Evolutionary conservation across 2,888 invertebrate species (phyloP).

Genomic region (Meteorus colon): DNA sequence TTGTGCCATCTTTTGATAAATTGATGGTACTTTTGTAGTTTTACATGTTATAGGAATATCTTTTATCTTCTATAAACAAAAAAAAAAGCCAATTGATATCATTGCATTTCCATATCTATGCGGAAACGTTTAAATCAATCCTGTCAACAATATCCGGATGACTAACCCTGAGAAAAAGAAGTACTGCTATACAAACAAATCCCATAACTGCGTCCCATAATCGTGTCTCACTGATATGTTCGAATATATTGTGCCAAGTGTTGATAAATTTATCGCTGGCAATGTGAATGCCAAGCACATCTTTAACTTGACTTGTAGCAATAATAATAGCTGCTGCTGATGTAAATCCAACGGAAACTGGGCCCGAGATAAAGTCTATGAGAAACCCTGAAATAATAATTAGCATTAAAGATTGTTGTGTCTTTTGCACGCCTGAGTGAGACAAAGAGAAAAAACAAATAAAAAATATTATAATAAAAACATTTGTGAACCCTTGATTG

Average conservation of each 20-base stretch:
- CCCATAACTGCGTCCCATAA: conserved; percentile 83
- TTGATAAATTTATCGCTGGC: conserved; percentile 82
- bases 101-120: background rate
- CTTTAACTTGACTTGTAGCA: conserved; percentile 86
- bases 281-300: conserved; percentile 81
- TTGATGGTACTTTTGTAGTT: conserved; percentile 73
- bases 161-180: conserved; percentile 82
- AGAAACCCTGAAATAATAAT: conserved; percentile 79
- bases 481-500: background rate
- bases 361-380: conserved; percentile 90
- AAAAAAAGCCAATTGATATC: conserved; percentile 1
- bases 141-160: background rate
- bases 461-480: conserved; percentile 18
- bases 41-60: conserved; percentile 76
- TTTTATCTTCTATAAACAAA: conserved; percentile 79
- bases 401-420: background rate
- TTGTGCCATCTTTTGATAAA: conserved; percentile 73
- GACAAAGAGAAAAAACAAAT: conserved; percentile 5
- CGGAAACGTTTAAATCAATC: background rate
- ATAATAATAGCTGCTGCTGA: conserved; percentile 89
- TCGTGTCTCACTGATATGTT: conserved; percentile 81
- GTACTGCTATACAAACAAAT: conserved; percentile 80
- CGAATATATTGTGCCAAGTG: conserved; percentile 82
- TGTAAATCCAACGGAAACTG: conserved; percentile 87
- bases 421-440: conserved; percentile 4